Evolutionary conservation across 2,113 vertebrate species (phyloP).

Genomic region (Sapajus apella): DNA sequence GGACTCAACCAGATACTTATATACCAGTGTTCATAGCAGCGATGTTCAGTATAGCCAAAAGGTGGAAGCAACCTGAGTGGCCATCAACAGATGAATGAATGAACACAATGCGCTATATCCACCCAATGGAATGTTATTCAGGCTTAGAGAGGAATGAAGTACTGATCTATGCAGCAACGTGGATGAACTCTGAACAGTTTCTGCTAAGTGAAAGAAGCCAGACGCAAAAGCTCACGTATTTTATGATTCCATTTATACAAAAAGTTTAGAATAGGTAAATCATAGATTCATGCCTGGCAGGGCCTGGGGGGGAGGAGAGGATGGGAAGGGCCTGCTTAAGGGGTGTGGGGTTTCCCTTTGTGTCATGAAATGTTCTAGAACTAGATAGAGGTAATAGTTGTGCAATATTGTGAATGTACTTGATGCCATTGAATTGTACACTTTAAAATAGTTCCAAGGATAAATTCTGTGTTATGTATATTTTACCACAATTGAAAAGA

Average conservation of each 20-base stretch:
- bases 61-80: neutral
- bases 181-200: neutral
- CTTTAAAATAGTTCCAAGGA: neutral
- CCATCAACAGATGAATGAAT: neutral
- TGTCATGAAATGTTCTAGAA: neutral
- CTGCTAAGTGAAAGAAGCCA: neutral
- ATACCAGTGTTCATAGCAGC: neutral
- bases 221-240: neutral
- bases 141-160: neutral
- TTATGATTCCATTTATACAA: neutral
- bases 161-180: neutral
- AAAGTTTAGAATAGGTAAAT: neutral
- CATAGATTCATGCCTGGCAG: neutral
- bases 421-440: neutral
- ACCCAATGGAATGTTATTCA: neutral
- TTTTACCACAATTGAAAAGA: neutral
- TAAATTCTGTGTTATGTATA: neutral
- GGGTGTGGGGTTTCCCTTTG: neutral
- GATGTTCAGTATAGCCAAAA: neutral
- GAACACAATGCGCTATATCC: neutral
- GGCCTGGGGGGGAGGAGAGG: rapidly evolving
- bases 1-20: neutral
- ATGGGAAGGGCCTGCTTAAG: neutral
- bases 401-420: neutral
- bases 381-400: neutral